These are phyloP conservation scores for Heterohyrax brucei DNA, from an alignment of 2,797 vertebrate species.

Conservation along the genomic window DNA sequence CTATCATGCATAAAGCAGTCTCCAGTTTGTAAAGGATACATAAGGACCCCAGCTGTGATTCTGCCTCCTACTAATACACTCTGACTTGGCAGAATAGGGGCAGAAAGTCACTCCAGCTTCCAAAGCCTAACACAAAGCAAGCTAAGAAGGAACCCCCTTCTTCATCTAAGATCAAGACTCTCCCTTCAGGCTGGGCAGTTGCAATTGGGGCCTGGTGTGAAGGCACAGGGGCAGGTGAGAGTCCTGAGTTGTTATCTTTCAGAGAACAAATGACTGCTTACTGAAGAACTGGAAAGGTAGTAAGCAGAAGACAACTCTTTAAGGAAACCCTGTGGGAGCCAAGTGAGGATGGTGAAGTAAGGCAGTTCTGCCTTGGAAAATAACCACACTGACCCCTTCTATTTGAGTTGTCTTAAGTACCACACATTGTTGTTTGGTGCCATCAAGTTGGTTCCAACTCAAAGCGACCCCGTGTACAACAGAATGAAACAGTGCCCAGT, in stretches of 20 bases:
- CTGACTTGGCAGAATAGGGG: background rate
- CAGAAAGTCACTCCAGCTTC: background rate
- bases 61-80: background rate
- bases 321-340: background rate
- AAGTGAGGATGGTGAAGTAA: background rate
- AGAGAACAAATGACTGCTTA: background rate
- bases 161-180: background rate
- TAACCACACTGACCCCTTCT: background rate
- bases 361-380: background rate
- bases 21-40: background rate
- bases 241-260: background rate
- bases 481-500: too few relatives aligned
- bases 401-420: background rate
- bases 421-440: too few relatives aligned
- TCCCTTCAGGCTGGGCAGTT: background rate
- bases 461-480: too few relatives aligned
- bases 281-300: background rate
- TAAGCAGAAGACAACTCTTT: background rate
- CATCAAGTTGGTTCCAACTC: too few relatives aligned
- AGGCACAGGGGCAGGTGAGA: background rate
- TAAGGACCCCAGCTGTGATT: background rate
- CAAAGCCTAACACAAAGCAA: conserved; percentile 6
- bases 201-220: background rate
- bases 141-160: background rate
- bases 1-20: background rate